Base-by-base conservation (phyloP, 2,113 vertebrate genomes). In the Phyllostomus hastatus region DNA sequence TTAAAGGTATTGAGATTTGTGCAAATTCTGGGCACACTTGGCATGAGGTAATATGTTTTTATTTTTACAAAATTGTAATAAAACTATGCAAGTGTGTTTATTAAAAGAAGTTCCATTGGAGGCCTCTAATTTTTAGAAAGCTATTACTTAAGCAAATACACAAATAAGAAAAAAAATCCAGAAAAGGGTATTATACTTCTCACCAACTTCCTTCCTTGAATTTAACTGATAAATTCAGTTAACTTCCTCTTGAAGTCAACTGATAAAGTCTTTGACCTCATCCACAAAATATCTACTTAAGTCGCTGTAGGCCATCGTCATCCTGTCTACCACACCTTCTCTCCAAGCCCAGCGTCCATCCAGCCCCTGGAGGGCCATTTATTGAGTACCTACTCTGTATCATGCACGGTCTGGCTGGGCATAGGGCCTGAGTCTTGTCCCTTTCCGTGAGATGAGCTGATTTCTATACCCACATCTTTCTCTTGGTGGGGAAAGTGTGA, bases 41-140 rank as follows among this genome's bases (percentile, higher is more conserved):
- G 98, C 98, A 98, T 99, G 98, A 98, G 95, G 95, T 97, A 95
- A 97, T 97, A 75, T 97, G 95, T 97, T 98, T 97, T 98, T 88
- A 97, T 79, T 98, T 98, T 98, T 96, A 95, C 98, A 97, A 96
- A 96, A 95, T 97, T 98, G 98, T 98, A 98, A 98, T 97, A 98
- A 98, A 98, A 98, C 98, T 98, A 99, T 98, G 98, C 99, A 99
- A 99, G 97, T 98, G 95, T 98, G 97, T 98, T 98, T 98, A 99
- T 99, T 99, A 99, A 99, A 99, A 97, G 98, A 85, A 66, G 76
- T 85, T 84, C 83, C 54, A 48, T 22, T 52, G 59, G 66, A 46
- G 10, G 48, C 38, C 26, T 64, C 35, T 92, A 61, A 76, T 83
- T 61, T 82, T 91, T 61, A 70, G 31, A 90, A 93, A 89, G 57